These are phyloP conservation scores for Aleiodes sp. DNA, from an alignment of 1,140 invertebrate genomes.

Conservation along the genomic window DNA sequence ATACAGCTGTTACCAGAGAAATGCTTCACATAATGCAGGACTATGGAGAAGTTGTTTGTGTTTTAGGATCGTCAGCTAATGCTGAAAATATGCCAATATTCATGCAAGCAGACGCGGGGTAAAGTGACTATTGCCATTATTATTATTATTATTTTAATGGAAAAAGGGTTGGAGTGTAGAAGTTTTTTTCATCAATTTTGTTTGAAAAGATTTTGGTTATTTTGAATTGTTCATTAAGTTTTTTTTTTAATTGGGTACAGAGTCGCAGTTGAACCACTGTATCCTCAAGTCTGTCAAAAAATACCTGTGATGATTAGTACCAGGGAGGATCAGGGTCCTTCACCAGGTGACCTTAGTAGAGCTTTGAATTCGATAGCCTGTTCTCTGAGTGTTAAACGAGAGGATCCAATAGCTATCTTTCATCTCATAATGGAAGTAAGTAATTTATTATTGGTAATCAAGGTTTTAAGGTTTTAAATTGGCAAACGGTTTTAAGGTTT, in stretches of 20 bases:
- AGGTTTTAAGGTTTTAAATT: not conserved
- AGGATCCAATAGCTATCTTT: constrained; percentile 82
- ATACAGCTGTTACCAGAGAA: constrained; percentile 82
- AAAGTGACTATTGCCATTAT: constrained; percentile 44
- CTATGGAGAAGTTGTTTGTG: constrained; percentile 92
- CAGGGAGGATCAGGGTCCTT: constrained; percentile 63
- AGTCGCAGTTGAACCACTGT: constrained; percentile 90
- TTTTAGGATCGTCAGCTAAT: constrained; percentile 88
- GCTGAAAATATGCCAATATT: constrained; percentile 91
- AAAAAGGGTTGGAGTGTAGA: no score
- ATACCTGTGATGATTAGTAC: constrained; percentile 68
- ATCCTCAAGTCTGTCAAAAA: constrained; percentile 87
- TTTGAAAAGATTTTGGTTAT: no score
- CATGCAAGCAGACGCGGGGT: constrained; percentile 94
- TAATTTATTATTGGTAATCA: constrained; percentile 1
- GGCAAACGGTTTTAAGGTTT: not conserved
- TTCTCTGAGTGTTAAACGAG: constrained; percentile 80
- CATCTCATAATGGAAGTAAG: constrained; percentile 88
- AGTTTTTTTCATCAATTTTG: no score
- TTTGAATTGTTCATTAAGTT: not conserved
- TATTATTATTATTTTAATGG: no score
- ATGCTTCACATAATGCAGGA: constrained; percentile 98
- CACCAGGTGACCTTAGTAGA: constrained; percentile 86
- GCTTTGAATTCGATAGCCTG: constrained; percentile 88
- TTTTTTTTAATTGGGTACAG: constrained; percentile 65